phyloP scores from a whole-genome alignment of 2,888 invertebrate genomes.

The Gisinianus flammeolus region DNA sequence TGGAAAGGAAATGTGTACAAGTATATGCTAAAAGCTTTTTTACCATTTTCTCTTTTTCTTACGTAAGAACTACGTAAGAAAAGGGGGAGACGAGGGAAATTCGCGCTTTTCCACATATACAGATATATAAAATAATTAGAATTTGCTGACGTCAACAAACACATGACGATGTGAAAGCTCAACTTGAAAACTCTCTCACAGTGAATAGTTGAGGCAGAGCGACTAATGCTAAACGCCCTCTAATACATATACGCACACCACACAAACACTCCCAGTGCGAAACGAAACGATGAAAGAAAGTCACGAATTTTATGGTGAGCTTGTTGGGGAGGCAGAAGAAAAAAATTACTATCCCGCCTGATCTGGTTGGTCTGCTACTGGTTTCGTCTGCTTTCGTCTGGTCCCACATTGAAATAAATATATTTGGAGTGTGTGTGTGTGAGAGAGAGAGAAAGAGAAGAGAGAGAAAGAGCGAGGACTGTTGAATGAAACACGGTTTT shows the following conservation, averaged over 20 bases:
- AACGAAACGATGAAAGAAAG: background rate
- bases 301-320: constrained; percentile 3
- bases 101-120: background rate
- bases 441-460: background rate
- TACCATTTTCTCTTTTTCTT: too few relatives aligned
- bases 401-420: background rate
- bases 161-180: background rate
- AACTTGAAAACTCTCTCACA: too few relatives aligned
- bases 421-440: background rate
- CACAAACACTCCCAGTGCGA: background rate
- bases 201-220: too few relatives aligned
- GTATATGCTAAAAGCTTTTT: too few relatives aligned
- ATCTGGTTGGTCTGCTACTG: background rate
- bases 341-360: background rate
- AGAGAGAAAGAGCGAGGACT: background rate
- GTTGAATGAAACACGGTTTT: background rate
- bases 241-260: too few relatives aligned
- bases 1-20: too few relatives aligned
- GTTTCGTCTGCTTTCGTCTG: background rate
- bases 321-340: background rate
- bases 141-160: background rate
- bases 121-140: background rate
- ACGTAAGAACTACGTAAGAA: too few relatives aligned
- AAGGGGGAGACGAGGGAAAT: too few relatives aligned
- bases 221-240: too few relatives aligned